These are phyloP conservation scores for Mus minutoides DNA, from an alignment of 2,797 vertebrate genomes.

Conservation along the genomic window DNA sequence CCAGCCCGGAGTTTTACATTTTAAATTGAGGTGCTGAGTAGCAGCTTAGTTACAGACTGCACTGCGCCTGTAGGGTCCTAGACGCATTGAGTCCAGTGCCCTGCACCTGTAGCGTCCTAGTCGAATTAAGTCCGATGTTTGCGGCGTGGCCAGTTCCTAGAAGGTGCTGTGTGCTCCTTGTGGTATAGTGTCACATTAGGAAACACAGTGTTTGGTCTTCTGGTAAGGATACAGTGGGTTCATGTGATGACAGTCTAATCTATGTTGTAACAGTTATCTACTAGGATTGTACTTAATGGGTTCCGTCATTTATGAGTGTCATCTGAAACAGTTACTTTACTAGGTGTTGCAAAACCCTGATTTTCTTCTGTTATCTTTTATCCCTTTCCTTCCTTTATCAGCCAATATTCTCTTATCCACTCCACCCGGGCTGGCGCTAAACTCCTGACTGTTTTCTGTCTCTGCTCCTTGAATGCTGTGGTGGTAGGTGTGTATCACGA, in stretches of 20 bases:
- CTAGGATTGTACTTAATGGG: not conserved
- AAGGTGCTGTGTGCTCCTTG: not conserved
- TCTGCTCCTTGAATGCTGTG: not conserved
- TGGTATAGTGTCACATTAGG: not conserved
- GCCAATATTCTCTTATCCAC: not conserved
- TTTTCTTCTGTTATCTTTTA: not conserved
- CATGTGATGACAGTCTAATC: not conserved
- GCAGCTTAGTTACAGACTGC: not conserved
- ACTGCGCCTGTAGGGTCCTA: not conserved
- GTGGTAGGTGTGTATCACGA: not conserved
- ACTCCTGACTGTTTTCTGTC: not conserved
- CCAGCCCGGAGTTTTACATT: not conserved
- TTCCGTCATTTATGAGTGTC: not conserved
- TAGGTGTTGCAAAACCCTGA: not conserved
- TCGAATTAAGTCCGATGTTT: not conserved
- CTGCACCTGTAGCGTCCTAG: not conserved
- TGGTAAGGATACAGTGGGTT: not conserved
- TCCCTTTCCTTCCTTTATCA: conserved; percentile 12
- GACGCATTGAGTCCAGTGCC: not conserved
- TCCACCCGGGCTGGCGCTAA: not conserved
- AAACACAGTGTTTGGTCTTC: not conserved
- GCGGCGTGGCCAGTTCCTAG: not conserved
- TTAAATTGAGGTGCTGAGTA: not conserved
- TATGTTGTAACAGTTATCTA: not conserved
- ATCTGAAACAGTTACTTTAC: not conserved